Evolutionary conservation across 2,888 invertebrate species (phyloP), one percentile per base, ranked within the genome.

Genomic region (Aspidiotus rigidus): DNA sequence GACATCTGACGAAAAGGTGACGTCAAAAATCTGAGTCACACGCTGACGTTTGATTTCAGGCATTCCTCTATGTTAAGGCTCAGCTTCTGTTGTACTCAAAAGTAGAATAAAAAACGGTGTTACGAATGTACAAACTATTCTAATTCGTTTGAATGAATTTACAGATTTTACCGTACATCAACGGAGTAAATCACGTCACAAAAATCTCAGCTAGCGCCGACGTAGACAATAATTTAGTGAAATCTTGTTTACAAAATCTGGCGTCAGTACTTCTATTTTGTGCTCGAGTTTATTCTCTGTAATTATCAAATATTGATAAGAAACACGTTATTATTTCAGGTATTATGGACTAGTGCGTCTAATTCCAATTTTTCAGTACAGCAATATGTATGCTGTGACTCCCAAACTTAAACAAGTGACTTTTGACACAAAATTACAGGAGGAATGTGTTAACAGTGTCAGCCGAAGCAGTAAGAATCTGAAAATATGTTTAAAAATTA

Each of bases 171-270:
- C 91, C 93, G 0, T 89, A 88, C 76, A 91, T 97, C 63, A 90
- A 96, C 78, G 95, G 96, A 0, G 90, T 90, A 76, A 92, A 93
- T 79, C 94, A 96, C 78, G 86, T 96, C 7, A 86, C 90, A 0
- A 88, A 90, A 75, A 94, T 97, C 72, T 90, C 95, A 0, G 84
- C 86, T 0, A 88, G 93, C 75, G 89, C 94, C 0, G 93, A 94
- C 76, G 93, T 97, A 0, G 95, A 96, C 77, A 90, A 90, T 73
- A 91, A 92, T 77, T 82, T 96, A 44, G 96, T 96, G 0, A 96
- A 96, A 79, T 90, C 93, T 0, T 94, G 94, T 77, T 86, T 96
- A 70, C 94, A 94, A 78, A 96, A 96, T 80, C 81, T 96, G 73
- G 85, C 90, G 73, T 94, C 88, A 77, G 70, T 70, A 16, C 39